phyloP scores from a whole-genome alignment of 2,888 invertebrate genomes.

The Eristalis tenax region DNA sequence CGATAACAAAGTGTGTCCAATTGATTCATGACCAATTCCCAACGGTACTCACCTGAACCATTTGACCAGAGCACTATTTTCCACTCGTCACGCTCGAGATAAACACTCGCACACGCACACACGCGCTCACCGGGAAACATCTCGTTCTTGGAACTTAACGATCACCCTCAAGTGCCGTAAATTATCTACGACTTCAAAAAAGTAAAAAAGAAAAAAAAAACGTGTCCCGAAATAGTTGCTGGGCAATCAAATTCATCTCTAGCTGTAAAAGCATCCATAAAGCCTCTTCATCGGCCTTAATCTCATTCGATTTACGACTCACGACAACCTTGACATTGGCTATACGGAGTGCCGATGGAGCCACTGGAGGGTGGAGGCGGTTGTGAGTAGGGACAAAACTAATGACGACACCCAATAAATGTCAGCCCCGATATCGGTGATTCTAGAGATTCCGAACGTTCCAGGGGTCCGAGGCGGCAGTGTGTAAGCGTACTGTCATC shows the following conservation, averaged over 20 bases:
- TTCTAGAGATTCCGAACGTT: neutral
- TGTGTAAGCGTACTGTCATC: constrained; percentile 29
- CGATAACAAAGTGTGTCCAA: neutral
- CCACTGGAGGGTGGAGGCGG: neutral
- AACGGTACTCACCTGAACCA: neutral
- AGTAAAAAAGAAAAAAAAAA: neutral
- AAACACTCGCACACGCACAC: no score
- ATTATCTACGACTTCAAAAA: neutral
- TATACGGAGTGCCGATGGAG: neutral
- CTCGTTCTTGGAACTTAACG: neutral
- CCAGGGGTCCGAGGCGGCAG: neutral
- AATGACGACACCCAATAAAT: neutral
- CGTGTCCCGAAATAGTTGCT: neutral
- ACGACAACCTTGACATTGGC: constrained; percentile 48
- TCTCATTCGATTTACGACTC: constrained; percentile 29
- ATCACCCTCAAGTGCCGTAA: constrained; percentile 1
- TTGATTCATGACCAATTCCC: neutral
- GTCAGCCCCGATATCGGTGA: neutral
- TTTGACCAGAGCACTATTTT: neutral
- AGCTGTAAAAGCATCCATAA: constrained; percentile 40
- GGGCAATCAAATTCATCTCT: constrained; percentile 13
- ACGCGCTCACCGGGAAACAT: neutral
- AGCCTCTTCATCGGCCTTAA: constrained; percentile 15
- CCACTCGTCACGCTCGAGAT: neutral
- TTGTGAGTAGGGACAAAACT: neutral